Percentiles rank a stretch among this genome's conserved stretches.
Evolutionary conservation across 2,888 invertebrate species (phyloP).

Genomic region (Pharmacophagus antenor): DNA sequence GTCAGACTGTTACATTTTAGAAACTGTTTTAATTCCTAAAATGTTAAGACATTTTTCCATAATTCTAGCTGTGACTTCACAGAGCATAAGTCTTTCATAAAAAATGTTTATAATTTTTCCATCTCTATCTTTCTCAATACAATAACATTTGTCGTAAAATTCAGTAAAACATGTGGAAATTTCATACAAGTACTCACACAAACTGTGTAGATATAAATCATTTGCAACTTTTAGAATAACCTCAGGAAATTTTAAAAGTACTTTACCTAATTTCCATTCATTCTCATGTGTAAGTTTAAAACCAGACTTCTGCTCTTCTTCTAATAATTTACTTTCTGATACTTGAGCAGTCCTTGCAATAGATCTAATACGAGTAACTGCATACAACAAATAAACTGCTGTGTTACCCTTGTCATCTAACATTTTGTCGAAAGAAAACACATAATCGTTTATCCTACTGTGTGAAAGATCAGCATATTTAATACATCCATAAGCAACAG

Average conservation of each 20-base stretch:
- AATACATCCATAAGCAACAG: slow-evolving; percentile 98
- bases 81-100: slow-evolving; percentile 91
- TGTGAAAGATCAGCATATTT: slow-evolving; percentile 98
- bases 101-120: slow-evolving; percentile 92
- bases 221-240: slow-evolving; percentile 89
- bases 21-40: slow-evolving; percentile 94
- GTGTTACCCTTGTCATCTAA: slow-evolving; percentile 99
- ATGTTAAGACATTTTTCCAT: slow-evolving; percentile 94
- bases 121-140: slow-evolving; percentile 93
- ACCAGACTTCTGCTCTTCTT: slow-evolving; percentile 80
- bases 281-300: slow-evolving; percentile 92
- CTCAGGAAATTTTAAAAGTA: slow-evolving; percentile 92
- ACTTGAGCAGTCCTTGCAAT: slow-evolving; percentile 91
- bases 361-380: slow-evolving; percentile 95
- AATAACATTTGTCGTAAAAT: slow-evolving; percentile 98
- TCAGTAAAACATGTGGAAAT: slow-evolving; percentile 96
- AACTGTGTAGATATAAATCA: slow-evolving; percentile 90
- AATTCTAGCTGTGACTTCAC: slow-evolving; percentile 94
- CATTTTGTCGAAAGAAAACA: slow-evolving; percentile 99
- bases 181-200: slow-evolving; percentile 98
- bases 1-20: slow-evolving; percentile 87
- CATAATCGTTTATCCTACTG: slow-evolving; percentile 95
- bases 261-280: slow-evolving; percentile 96
- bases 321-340: slow-evolving; percentile 80
- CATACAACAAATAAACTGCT: slow-evolving; percentile 97